Evolutionary conservation across 1,140 invertebrate species (phyloP).

Genomic region (Oncopeltus fasciatus): DNA sequence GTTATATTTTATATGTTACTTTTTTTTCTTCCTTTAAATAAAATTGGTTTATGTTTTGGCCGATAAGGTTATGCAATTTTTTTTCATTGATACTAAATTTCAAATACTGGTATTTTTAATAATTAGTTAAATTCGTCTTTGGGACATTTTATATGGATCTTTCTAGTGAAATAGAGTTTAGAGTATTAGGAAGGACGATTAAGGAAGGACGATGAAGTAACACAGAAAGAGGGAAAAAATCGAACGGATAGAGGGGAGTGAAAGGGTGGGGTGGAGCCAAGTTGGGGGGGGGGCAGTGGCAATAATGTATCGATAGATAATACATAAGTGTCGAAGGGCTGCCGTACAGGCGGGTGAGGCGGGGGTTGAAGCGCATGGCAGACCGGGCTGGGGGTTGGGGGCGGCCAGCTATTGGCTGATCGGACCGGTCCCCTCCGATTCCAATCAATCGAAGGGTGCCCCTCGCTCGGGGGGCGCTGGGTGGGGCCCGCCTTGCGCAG

Average conservation of each 20-base stretch:
- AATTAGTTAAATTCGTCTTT: too few species aligned
- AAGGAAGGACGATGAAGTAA: too few species aligned
- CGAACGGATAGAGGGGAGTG: neutral
- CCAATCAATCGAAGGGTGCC: constrained; percentile 21
- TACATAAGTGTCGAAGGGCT: constrained; percentile 22
- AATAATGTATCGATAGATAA: constrained; percentile 22
- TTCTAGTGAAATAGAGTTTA: too few species aligned
- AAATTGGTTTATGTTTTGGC: too few species aligned
- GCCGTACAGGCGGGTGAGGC: too few species aligned
- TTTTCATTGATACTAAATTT: too few species aligned
- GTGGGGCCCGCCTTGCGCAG: neutral
- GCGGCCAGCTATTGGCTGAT: constrained; percentile 16
- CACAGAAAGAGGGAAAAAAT: constrained; percentile 4
- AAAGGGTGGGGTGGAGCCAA: neutral
- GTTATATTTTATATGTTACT: too few species aligned
- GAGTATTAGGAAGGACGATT: too few species aligned
- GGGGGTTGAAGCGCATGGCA: constrained; percentile 19
- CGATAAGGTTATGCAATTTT: too few species aligned
- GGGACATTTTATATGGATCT: too few species aligned
- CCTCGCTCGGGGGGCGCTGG: neutral
- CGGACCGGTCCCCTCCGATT: constrained; percentile 12
- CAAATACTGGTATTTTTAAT: too few species aligned
- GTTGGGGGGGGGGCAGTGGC: constrained; percentile 7
- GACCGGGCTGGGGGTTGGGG: neutral
- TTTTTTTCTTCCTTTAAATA: too few species aligned